Percentiles rank a stretch among this genome's conserved stretches.
phyloP scores from a whole-genome alignment of 2,797 vertebrate genomes.

The Manis crassicaudata region DNA sequence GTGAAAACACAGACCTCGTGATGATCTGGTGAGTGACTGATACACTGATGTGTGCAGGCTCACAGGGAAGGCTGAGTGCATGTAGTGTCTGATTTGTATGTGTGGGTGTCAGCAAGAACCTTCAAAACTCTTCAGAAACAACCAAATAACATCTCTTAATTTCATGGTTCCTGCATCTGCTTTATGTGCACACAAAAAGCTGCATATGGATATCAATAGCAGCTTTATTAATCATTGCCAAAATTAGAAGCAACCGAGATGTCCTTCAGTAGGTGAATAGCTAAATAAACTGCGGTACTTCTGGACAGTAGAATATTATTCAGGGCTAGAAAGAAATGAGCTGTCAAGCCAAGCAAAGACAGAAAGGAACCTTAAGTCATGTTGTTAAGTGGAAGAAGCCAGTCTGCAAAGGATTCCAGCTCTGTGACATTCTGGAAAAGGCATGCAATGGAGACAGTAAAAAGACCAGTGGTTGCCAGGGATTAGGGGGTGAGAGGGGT shows the following conservation, averaged over 20 bases:
- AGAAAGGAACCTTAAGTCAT: not conserved
- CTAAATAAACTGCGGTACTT: not conserved
- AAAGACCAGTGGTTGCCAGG: not conserved
- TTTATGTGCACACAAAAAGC: not conserved
- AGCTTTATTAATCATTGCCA: not conserved
- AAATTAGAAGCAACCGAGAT: not conserved
- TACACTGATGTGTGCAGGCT: not conserved
- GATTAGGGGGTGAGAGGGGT: rapidly evolving
- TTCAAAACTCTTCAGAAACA: conserved; percentile 44
- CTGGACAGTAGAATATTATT: not conserved
- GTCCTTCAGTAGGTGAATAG: not conserved
- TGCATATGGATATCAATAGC: rapidly evolving
- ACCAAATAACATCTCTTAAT: not conserved
- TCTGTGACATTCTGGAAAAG: not conserved
- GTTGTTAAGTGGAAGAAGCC: no score
- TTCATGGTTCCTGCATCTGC: conserved; percentile 34
- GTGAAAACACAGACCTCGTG: not conserved
- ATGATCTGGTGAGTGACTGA: not conserved
- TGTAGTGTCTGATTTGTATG: no score
- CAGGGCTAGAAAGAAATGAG: not conserved
- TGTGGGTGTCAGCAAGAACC: not conserved
- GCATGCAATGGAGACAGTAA: not conserved
- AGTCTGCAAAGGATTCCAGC: not conserved
- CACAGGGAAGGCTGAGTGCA: rapidly evolving
- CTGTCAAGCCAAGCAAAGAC: not conserved